Conservation (phyloP, 2,113 vertebrate species). For the Scomber scombrus region DNA sequence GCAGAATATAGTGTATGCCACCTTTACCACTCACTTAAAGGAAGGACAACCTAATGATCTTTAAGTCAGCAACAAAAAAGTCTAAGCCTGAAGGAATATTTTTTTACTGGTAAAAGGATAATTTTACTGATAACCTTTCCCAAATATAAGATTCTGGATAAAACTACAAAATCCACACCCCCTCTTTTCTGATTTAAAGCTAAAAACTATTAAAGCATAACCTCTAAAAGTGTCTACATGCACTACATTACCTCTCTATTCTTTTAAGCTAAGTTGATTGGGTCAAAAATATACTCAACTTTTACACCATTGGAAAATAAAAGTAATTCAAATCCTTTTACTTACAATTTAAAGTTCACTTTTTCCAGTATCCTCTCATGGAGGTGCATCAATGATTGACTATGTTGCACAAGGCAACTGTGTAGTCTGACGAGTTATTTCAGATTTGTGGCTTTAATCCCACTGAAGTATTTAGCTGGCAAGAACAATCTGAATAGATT, state of each 20-base stretch:
- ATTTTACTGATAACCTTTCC: not conserved
- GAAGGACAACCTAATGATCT: too few relatives aligned
- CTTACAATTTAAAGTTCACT: slow-evolving; percentile 8
- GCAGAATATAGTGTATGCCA: not conserved
- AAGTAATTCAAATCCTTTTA: slow-evolving; percentile 24
- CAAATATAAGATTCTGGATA: not conserved
- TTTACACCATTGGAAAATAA: slow-evolving; percentile 7
- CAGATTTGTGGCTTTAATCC: slow-evolving; percentile 54
- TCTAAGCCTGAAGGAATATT: too few relatives aligned
- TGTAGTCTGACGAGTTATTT: slow-evolving; percentile 34
- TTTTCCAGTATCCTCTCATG: not conserved
- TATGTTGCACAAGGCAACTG: slow-evolving; percentile 3
- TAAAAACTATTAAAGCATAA: not conserved
- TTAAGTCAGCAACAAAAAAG: too few relatives aligned
- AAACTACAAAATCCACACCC: not conserved
- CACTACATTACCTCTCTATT: not conserved
- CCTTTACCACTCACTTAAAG: not conserved
- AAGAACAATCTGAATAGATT: slow-evolving; percentile 32
- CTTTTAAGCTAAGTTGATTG: not conserved
- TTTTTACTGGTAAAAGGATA: not conserved
- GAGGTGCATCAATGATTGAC: slow-evolving; percentile 25
- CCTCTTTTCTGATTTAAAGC: not conserved
- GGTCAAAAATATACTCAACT: slow-evolving; percentile 15
- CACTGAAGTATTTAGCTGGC: slow-evolving; percentile 34
- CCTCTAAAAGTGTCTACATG: slow-evolving; percentile 1